Evolutionary conservation across 2,888 invertebrate genomes (phyloP).

Genomic region (Harpalus rubripes): DNA sequence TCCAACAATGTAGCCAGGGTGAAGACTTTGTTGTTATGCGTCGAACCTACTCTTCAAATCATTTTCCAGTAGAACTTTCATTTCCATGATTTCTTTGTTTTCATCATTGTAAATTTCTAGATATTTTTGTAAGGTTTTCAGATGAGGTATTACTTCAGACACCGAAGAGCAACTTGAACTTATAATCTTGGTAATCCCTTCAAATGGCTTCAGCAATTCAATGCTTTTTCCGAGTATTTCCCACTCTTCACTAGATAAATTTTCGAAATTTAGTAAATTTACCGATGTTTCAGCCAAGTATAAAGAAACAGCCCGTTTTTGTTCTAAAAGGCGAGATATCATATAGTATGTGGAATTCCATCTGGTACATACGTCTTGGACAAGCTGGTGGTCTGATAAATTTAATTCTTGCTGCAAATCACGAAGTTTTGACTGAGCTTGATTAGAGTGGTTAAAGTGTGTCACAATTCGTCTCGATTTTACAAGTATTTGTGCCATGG

Average conservation of each 20-base stretch:
- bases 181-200: constrained; percentile 48
- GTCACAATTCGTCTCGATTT: constrained; percentile 37
- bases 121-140: constrained; percentile 5
- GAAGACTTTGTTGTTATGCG: background rate
- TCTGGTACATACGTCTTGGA: constrained; percentile 34
- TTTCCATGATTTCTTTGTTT: background rate
- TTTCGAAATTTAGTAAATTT: too few relatives aligned
- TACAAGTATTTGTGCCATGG: constrained; percentile 26
- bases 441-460: constrained; percentile 29
- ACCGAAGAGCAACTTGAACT: background rate
- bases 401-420: too few relatives aligned
- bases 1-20: constrained; percentile 39
- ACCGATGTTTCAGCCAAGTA: background rate
- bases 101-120: background rate
- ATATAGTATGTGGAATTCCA: constrained; percentile 35
- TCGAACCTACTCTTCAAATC: background rate
- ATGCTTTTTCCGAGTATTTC: too few relatives aligned
- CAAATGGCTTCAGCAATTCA: too few relatives aligned
- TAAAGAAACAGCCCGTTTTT: constrained; percentile 4
- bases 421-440: background rate
- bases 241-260: too few relatives aligned
- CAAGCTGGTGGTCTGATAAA: too few relatives aligned
- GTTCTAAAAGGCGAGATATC: constrained; percentile 4
- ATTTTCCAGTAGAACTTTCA: background rate
- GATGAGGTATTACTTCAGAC: constrained; percentile 26